phyloP scores from a whole-genome alignment of 2,113 vertebrate genomes.

The Geococcyx californianus region DNA sequence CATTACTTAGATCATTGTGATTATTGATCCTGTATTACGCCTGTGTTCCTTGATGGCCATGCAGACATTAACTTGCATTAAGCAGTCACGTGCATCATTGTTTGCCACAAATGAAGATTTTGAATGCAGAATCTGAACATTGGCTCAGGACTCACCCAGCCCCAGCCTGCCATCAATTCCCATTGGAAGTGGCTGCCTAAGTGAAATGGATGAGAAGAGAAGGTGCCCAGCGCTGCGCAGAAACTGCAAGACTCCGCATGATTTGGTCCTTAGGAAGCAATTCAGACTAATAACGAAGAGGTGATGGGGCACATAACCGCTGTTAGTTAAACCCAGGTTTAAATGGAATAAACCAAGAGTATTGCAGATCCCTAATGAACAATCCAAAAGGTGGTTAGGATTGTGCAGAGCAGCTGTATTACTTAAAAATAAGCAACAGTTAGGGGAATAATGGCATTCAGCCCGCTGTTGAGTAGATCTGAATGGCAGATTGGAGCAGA shows the following conservation, averaged over 20 bases:
- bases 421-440: conserved; percentile 48
- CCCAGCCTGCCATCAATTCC: not conserved
- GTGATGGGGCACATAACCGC: conserved; percentile 44
- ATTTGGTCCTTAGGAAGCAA: conserved; percentile 51
- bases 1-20: not conserved
- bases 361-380: conserved; percentile 49
- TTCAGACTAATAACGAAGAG: conserved; percentile 17
- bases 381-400: conserved; percentile 27
- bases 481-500: not conserved
- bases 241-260: not conserved
- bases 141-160: not conserved
- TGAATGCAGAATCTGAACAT: not conserved
- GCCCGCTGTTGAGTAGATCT: not conserved
- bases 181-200: not conserved
- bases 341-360: conserved; percentile 25
- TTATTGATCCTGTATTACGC: conserved; percentile 9
- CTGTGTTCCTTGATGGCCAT: not conserved
- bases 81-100: not conserved
- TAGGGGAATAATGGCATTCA: conserved; percentile 8
- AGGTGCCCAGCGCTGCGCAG: not conserved
- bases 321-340: conserved; percentile 20
- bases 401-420: conserved; percentile 17
- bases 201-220: conserved; percentile 40
- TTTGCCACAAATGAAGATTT: conserved; percentile 22
- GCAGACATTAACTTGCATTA: not conserved